Evolutionary conservation across 1,140 invertebrate species (phyloP).

Genomic region (Drosophila nebulosa): DNA sequence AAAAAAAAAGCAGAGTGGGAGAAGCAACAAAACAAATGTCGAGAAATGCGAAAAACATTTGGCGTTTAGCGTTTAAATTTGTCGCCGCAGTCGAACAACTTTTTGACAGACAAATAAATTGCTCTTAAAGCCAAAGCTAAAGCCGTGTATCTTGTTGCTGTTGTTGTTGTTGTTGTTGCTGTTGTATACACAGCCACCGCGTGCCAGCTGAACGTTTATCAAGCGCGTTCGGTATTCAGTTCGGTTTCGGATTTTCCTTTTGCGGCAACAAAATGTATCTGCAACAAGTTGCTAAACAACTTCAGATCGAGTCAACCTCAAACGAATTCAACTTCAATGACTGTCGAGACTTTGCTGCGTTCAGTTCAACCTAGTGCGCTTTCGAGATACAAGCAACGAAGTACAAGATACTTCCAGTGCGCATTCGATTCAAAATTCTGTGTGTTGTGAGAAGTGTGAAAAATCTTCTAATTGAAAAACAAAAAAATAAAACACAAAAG

Average conservation of each 20-base stretch:
- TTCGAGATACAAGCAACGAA: slow-evolving; percentile 36
- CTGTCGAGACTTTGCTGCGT: slow-evolving; percentile 65
- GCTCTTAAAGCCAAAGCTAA: slow-evolving; percentile 29
- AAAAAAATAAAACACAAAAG: not conserved
- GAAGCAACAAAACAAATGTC: not conserved
- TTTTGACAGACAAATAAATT: slow-evolving; percentile 76
- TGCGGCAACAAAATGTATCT: slow-evolving; percentile 71
- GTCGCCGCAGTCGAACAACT: slow-evolving; percentile 63
- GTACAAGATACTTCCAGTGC: slow-evolving; percentile 55
- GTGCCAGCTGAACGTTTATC: slow-evolving; percentile 72
- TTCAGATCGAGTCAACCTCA: slow-evolving; percentile 31
- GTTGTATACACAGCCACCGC: slow-evolving; percentile 29
- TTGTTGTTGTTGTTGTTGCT: too few relatives aligned
- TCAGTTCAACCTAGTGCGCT: slow-evolving; percentile 60
- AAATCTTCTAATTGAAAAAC: slow-evolving; percentile 14
- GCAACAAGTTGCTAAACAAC: slow-evolving; percentile 71
- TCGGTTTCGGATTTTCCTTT: slow-evolving; percentile 54
- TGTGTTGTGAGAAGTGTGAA: slow-evolving; percentile 34
- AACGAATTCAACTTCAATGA: slow-evolving; percentile 70
- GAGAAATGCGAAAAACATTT: slow-evolving; percentile 42
- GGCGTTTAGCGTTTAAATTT: slow-evolving; percentile 70
- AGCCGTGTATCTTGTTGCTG: not conserved
- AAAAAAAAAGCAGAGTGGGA: slow-evolving; percentile 45
- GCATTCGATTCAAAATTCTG: slow-evolving; percentile 11
- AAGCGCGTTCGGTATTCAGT: slow-evolving; percentile 40